phyloP scores from a whole-genome alignment of 37 sponge, comb jelly and placozoan genomes.

The Theonella swinhoei region DNA sequence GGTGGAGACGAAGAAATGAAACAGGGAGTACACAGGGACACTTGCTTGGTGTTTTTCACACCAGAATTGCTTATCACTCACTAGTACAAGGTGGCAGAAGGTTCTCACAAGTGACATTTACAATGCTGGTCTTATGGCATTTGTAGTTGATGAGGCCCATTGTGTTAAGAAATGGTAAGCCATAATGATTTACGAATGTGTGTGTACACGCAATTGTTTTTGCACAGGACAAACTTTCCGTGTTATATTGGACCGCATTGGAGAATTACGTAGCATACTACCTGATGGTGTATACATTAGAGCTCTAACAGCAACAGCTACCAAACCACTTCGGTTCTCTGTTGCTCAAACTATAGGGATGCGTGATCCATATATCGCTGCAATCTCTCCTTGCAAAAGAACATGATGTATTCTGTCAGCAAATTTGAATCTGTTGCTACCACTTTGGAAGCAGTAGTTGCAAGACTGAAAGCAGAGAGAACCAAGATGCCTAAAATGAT shows the following conservation, averaged over 20 bases:
- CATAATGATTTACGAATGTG: background rate
- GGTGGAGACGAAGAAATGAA: background rate
- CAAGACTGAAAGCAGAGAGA: background rate
- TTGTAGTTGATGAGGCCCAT: constrained; percentile 52
- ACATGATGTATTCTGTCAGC: constrained; percentile 7
- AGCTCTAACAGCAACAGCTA: constrained; percentile 53
- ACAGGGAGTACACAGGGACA: no score
- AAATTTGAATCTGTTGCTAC: background rate
- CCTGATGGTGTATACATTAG: constrained; percentile 8
- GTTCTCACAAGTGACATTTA: constrained; percentile 11
- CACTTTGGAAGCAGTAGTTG: background rate
- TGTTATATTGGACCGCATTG: background rate
- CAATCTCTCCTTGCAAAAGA: constrained; percentile 9
- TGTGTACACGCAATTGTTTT: background rate
- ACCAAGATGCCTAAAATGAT: background rate
- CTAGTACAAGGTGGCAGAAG: background rate
- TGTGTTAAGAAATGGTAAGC: constrained; percentile 47
- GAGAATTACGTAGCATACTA: constrained; percentile 39
- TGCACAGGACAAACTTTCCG: constrained; percentile 33
- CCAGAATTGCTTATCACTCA: constrained; percentile 13
- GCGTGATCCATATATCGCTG: constrained; percentile 1
- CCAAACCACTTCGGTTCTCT: background rate
- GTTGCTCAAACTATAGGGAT: constrained; percentile 27
- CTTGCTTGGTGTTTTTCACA: constrained; percentile 33
- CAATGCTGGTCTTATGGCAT: constrained; percentile 1